Percentiles rank a stretch among this genome's conserved stretches.
These are phyloP conservation scores for Musca domestica DNA, from an alignment of 1,140 invertebrate species.

Conservation along the genomic window DNA sequence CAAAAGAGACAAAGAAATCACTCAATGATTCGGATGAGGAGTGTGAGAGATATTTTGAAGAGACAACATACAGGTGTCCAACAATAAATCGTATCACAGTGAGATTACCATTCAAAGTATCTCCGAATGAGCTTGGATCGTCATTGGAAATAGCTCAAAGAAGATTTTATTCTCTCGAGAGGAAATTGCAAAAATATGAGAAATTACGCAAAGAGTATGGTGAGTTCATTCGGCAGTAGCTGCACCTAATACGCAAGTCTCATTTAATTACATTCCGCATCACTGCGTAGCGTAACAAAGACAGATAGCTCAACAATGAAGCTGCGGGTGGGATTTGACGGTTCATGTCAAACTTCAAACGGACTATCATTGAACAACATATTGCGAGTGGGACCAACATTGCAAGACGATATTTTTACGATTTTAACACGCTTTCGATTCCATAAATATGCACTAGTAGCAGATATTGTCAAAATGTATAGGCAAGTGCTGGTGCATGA, in stretches of 20 bases:
- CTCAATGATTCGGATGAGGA: background rate
- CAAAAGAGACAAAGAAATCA: background rate
- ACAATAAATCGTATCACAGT: conserved; percentile 8
- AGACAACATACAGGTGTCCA: conserved; percentile 6
- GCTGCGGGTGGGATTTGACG: conserved; percentile 22
- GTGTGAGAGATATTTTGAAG: conserved; percentile 3
- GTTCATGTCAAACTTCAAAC: conserved; percentile 7
- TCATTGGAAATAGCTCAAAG: background rate
- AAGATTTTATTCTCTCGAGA: background rate
- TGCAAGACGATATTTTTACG: conserved; percentile 34
- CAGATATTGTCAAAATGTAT: conserved; percentile 44
- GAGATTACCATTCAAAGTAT: background rate
- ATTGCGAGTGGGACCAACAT: conserved; percentile 19
- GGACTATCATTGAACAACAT: conserved; percentile 31
- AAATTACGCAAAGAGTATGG: background rate
- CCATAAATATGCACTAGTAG: conserved; percentile 31
- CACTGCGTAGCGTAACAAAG: conserved; percentile 39
- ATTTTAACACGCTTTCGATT: conserved; percentile 50
- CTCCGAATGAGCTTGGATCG: background rate
- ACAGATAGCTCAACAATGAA: conserved; percentile 37
- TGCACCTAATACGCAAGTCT: background rate
- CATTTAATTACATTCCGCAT: conserved; percentile 37
- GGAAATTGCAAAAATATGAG: background rate
- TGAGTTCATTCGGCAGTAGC: background rate
- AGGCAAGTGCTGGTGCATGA: conserved; percentile 32